These are phyloP conservation scores for Heteromormyrus szaboi DNA, from an alignment of 2,797 vertebrate genomes.

Conservation along the genomic window DNA sequence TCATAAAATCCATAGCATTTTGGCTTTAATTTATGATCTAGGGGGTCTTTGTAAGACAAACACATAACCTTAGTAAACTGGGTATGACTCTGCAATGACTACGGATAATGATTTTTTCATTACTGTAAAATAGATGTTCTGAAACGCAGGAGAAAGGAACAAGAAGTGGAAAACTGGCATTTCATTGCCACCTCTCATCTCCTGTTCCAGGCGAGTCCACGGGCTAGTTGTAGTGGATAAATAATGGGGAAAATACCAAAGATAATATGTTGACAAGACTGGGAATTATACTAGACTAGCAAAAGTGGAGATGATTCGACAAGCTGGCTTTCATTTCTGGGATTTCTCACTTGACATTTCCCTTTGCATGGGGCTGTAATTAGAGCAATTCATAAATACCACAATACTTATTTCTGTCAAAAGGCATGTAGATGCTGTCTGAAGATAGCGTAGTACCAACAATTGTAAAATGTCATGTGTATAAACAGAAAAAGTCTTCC, in stretches of 20 bases:
- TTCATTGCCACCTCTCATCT: neutral
- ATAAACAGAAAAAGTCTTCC: neutral
- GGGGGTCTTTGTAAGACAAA: neutral
- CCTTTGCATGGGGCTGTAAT: neutral
- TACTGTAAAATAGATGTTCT: neutral
- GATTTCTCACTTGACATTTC: neutral
- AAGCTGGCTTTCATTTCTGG: neutral
- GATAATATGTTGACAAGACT: neutral
- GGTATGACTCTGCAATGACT: neutral
- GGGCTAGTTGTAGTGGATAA: too few species aligned
- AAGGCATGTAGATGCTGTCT: neutral
- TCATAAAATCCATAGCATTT: neutral
- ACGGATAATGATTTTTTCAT: neutral
- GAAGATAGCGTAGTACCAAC: neutral
- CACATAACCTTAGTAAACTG: neutral
- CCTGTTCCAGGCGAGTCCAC: neutral
- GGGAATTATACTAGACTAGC: neutral
- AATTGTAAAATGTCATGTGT: neutral
- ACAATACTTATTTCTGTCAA: neutral
- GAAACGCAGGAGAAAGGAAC: neutral
- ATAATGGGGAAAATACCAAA: neutral
- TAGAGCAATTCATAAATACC: neutral
- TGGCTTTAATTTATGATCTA: neutral
- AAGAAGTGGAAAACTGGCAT: neutral
- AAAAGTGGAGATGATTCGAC: neutral